phyloP scores from a whole-genome alignment of 2,888 invertebrate genomes.

The Abrostola triplasia region DNA sequence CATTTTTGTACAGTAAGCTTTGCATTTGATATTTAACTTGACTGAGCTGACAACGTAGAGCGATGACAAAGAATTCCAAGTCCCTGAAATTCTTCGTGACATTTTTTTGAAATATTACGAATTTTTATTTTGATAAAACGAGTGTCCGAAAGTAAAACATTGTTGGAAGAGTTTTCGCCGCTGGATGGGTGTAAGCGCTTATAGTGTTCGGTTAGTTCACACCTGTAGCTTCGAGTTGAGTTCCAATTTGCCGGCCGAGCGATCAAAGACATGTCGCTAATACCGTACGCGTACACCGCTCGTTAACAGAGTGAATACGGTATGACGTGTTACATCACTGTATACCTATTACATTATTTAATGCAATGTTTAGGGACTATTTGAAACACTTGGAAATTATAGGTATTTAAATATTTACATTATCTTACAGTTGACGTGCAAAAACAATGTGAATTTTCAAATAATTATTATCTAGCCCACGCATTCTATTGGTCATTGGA shows the following conservation, averaged over 20 bases:
- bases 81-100: background rate
- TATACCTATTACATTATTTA: background rate
- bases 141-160: slow-evolving; percentile 15
- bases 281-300: slow-evolving; percentile 47
- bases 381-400: no score
- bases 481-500: no score
- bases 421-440: no score
- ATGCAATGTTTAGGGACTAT: no score
- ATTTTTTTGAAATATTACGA: background rate
- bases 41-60: background rate
- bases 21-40: slow-evolving; percentile 31
- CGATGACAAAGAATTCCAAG: background rate
- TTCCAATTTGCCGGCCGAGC: slow-evolving; percentile 79
- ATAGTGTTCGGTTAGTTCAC: slow-evolving; percentile 70
- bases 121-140: slow-evolving; percentile 4
- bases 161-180: slow-evolving; percentile 38
- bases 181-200: slow-evolving; percentile 45
- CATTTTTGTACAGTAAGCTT: slow-evolving; percentile 26
- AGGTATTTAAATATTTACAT: no score
- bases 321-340: slow-evolving; percentile 1
- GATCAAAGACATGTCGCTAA: slow-evolving; percentile 76
- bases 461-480: no score
- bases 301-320: slow-evolving; percentile 28
- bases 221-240: slow-evolving; percentile 68
- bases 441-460: no score